Base-by-base conservation (phyloP, 2,888 invertebrate species). In the Pristionchus mayeri region DNA sequence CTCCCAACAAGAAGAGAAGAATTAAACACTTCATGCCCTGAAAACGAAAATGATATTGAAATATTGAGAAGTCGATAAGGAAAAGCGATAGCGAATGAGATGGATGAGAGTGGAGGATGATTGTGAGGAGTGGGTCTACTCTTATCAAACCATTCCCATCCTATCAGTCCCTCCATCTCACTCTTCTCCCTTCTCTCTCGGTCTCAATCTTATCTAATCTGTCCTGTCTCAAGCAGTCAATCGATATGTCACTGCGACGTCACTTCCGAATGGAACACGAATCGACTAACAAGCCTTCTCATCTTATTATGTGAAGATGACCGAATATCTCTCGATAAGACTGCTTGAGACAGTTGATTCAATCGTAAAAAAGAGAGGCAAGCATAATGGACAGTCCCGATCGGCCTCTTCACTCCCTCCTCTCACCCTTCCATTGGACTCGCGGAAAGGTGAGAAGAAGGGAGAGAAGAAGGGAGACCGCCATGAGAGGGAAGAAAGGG, bases 371-470 rank as follows among this genome's bases (percentile, higher is more conserved):
- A n/a, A n/a, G n/a, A n/a, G n/a, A n/a, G n/a, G n/a, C 71, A 71
- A 71, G 24, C 71, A 71, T 71, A 71, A 71, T 71, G 24, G 40
- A 34, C 24, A 24, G 13, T 63, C 34, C 34, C 16, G 24, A 44
- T 44, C 40, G 24, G n/a, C 37, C 71, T 71, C 71, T 71, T 71
- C 40, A 40, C 71, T 71, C 71, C 71, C 21, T 7, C 30, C n/a
- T n/a, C 54, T 21, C 54, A 13, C 54, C 54, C 54, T 54, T 18
- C 44, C 57, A 9, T 54, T 71, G n/a, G 40, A 37, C 71, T 44
- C 21, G 34, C 63, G 34, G 76, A 78, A 24, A 78, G 76, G 76
- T 50, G 76, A 78, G 76, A 78, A 50, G 30, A 50, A 76, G 76
- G 48, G 76, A 78, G 76, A 78, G 27, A 71, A 71, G 71, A 71